Evolutionary conservation across 2,113 vertebrate species (phyloP), one percentile per base, ranked within the genome.

Genomic region (Bothrops jararaca): DNA sequence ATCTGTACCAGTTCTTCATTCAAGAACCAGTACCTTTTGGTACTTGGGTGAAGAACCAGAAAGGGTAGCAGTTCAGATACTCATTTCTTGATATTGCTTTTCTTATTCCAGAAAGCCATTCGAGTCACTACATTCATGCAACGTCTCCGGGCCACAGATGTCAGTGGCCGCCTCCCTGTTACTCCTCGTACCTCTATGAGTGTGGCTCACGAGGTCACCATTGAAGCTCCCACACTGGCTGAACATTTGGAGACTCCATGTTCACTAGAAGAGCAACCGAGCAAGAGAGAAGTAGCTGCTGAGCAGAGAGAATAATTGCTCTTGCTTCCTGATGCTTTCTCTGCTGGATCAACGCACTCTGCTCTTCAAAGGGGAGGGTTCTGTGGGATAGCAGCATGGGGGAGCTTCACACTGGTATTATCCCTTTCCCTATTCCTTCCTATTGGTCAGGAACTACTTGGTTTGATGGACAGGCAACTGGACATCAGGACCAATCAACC

Each of bases 111-210:
- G 98, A 98, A 98, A 98, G 98, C 98, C 0, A 98, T 98, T 87
- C 98, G 98, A 24, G 98, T 98, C 69, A 98, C 98, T 69, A 98
- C 98, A 29, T 98, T 98, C 95, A 98, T 98, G 98, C 98, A 98
- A 89, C 97, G 98, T 8, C 97, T 98, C 94, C 97, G 98, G 93
- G 98, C 98, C 86, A 95, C 98, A 6, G 94, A 94, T 93, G 64
- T 95, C 92, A 87, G 97, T 69, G 22, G 56, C 64, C 93, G 92
- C 18, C 93, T 95, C 52, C 93, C 94, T 0, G 95, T 96, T 60
- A 97, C 97, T 4, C 96, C 97, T 23, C 92, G 93, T 60, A 86
- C 92, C 80, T 86, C 92, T n/a, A 93, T 93, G 89, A 90, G 92
- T 1, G 80, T 93, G 34, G 92, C 92, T 85, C 92, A 93, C 0